A percentile compares a stretch with the other conserved stretches of the same genome.
Conservation (phyloP, 2,113 vertebrate species). For the Mixornis gularis region DNA sequence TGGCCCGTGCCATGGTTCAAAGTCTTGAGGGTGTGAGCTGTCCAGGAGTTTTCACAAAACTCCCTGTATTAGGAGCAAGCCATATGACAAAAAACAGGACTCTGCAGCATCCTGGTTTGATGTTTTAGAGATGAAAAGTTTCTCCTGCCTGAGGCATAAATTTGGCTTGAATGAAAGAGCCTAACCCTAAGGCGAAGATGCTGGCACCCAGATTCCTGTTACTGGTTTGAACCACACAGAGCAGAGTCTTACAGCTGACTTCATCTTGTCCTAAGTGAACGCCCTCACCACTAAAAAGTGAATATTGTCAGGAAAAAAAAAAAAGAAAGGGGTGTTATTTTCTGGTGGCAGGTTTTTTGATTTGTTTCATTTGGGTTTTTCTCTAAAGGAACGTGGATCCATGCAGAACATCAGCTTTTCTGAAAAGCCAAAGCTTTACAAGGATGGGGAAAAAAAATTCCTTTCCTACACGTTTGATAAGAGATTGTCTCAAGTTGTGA, state of each 20-base stretch:
- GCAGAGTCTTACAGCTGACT: background rate
- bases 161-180: slow-evolving; percentile 24
- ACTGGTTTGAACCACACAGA: background rate
- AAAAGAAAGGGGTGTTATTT: background rate
- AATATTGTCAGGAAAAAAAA: background rate
- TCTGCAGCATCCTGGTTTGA: background rate
- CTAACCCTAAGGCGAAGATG: background rate
- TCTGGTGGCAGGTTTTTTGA: background rate
- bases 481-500: background rate
- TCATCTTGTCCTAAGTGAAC: background rate
- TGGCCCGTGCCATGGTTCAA: background rate
- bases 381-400: background rate
- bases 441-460: accelerated
- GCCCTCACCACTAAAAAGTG: background rate
- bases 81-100: background rate
- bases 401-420: background rate
- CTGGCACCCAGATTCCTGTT: background rate
- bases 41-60: background rate
- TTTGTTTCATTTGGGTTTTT: background rate
- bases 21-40: background rate
- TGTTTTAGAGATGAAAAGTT: slow-evolving; percentile 9
- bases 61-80: background rate
- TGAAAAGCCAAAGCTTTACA: background rate
- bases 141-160: slow-evolving; percentile 3
- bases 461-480: background rate